Base-by-base conservation (phyloP, 2,888 invertebrate species). In the Ernsta delagoae region DNA sequence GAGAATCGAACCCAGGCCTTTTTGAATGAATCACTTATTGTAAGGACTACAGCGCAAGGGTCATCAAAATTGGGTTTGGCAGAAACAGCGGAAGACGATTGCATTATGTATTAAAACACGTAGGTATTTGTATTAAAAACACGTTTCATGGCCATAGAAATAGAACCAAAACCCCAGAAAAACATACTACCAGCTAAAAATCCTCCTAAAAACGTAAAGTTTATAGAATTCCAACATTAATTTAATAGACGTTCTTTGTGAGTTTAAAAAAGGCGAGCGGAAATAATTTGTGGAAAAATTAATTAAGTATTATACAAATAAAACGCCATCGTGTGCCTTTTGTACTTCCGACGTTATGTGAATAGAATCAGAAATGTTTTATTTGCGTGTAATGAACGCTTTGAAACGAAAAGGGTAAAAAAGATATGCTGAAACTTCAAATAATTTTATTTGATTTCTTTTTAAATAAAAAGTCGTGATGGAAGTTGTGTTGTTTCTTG, bases 151-250 rank as follows among this genome's bases (percentile, higher is more conserved):
- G 24, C 24, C 3, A 24, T 24, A 24, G n/a, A n/a, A n/a, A n/a
- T n/a, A n/a, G 24, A 24, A 24, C 24, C 24, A 24, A 7, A 43
- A 43, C 11, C 11, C n/a, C 43, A 11, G 43, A n/a, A 65, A 71
- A 65, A 62, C 3, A n/a, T 16, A 8, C 31, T 62, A 53, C 16
- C 16, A 53, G 39, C 11, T 54, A 16, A 48, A 61, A 45, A 56
- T 45, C 56, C 45, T 48, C 5, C 45, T 43, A 48, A 48, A 48
- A 41, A 48, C 16, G 12, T 62, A 65, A 68, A 68, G 62, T 8
- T 45, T 57, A 68, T 53, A 67, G 75, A 77, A 81, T 78, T 78
- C 77, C 77, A 77, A 78, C 77, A 4, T 43, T 43, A 43, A 78
- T 82, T 79, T 76, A 77, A 75, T 50, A 45, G 59, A 50, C 31